A percentile compares a stretch with the other conserved stretches of the same genome.
Evolutionary conservation across 2,113 vertebrate species (phyloP).

Genomic region (Cynoglossus semilaevis): DNA sequence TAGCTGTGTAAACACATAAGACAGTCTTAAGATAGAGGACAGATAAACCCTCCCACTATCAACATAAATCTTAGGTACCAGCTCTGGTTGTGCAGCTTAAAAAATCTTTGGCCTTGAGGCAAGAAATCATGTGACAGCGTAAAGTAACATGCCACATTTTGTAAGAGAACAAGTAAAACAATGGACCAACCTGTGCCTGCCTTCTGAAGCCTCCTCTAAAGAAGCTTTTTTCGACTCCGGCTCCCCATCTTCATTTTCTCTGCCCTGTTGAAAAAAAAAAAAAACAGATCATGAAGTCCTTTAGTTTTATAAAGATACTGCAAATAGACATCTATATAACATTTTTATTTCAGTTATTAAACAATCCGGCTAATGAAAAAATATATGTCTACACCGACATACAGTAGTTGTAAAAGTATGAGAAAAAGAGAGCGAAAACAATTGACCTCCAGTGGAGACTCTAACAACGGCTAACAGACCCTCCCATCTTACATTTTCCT

Average conservation of each 20-base stretch:
- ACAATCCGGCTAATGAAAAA: too few relatives aligned
- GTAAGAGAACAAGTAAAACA: neutral
- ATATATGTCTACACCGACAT: too few relatives aligned
- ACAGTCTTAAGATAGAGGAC: slow-evolving; percentile 45
- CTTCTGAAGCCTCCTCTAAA: slow-evolving; percentile 71
- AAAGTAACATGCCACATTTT: neutral
- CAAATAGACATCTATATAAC: too few relatives aligned
- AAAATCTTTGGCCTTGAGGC: neutral
- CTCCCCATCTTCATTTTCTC: slow-evolving; percentile 71
- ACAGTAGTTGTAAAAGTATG: slow-evolving; percentile 11
- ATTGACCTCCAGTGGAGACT: slow-evolving; percentile 26
- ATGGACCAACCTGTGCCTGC: slow-evolving; percentile 80
- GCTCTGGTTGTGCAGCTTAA: slow-evolving; percentile 31
- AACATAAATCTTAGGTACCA: slow-evolving; percentile 23
- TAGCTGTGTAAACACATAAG: slow-evolving; percentile 46
- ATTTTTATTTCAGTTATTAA: too few relatives aligned
- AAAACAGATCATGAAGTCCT: slow-evolving; percentile 4
- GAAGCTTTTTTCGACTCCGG: slow-evolving; percentile 75
- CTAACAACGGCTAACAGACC: slow-evolving; percentile 52
- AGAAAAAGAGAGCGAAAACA: neutral
- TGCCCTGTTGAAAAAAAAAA: slow-evolving; percentile 67
- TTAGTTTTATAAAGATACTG: neutral
- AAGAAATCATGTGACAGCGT: neutral
- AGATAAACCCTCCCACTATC: slow-evolving; percentile 27
- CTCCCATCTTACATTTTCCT: slow-evolving; percentile 68